Evolutionary conservation across 2,797 vertebrate genomes (phyloP).

Genomic region (Spondyliosoma cantharus): DNA sequence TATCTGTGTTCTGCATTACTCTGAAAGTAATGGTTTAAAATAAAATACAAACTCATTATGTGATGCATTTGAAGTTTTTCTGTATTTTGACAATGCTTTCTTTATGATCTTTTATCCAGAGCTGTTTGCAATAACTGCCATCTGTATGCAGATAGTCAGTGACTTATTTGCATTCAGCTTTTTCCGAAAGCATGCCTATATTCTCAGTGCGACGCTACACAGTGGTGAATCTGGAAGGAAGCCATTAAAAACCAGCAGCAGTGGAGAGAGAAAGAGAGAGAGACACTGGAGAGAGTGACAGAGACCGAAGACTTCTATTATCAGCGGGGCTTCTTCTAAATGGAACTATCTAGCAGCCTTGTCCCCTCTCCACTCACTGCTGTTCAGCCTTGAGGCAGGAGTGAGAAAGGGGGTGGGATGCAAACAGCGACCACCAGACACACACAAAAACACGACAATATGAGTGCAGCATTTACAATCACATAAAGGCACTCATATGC

Average conservation of each 20-base stretch:
- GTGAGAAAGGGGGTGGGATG: background rate
- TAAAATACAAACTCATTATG: constrained; percentile 36
- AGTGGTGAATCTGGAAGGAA: constrained; percentile 49
- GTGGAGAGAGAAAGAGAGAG: constrained; percentile 22
- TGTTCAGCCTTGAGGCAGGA: constrained; percentile 65
- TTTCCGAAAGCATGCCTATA: constrained; percentile 26
- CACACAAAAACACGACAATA: constrained; percentile 33
- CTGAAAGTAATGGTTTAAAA: constrained; percentile 22
- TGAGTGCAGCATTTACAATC: background rate
- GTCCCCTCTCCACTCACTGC: constrained; percentile 65
- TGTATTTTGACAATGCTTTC: constrained; percentile 6
- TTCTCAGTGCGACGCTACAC: constrained; percentile 37
- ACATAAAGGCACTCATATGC: background rate
- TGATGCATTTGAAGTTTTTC: constrained; percentile 23
- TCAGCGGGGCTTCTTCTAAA: constrained; percentile 78
- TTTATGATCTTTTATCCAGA: constrained; percentile 20
- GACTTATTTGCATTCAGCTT: constrained; percentile 31
- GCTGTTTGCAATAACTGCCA: constrained; percentile 9
- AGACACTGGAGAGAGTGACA: constrained; percentile 64
- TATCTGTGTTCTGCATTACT: constrained; percentile 17
- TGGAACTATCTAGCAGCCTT: constrained; percentile 69
- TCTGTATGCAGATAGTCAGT: constrained; percentile 25
- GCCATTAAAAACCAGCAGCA: constrained; percentile 66
- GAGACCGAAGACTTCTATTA: constrained; percentile 82
- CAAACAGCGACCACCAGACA: constrained; percentile 32